Conservation (phyloP, 2,113 vertebrate species). For the Lucifuga dentata region DNA sequence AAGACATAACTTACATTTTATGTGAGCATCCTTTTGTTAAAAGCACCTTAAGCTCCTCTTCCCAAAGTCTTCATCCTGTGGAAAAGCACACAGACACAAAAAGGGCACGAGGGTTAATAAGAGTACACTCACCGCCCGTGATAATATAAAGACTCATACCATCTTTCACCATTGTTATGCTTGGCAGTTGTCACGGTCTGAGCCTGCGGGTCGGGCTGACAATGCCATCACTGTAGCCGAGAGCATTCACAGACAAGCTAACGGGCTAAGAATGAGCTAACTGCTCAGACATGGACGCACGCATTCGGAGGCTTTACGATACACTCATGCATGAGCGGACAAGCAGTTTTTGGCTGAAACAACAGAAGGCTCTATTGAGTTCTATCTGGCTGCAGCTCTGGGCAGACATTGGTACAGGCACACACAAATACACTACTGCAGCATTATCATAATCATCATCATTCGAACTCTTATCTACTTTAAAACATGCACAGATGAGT, state of each 20-base stretch:
- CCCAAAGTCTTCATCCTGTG: slow-evolving; percentile 65
- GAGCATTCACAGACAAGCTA: slow-evolving; percentile 69
- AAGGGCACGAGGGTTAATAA: slow-evolving; percentile 40
- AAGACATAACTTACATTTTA: slow-evolving; percentile 59
- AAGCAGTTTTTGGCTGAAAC: slow-evolving; percentile 73
- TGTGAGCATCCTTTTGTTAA: slow-evolving; percentile 29
- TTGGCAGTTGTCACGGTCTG: slow-evolving; percentile 57
- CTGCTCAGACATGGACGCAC: slow-evolving; percentile 73
- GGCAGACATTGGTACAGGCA: slow-evolving; percentile 57
- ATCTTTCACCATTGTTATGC: slow-evolving; percentile 61
- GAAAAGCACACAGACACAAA: slow-evolving; percentile 50
- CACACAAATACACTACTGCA: slow-evolving; percentile 43
- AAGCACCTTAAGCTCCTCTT: slow-evolving; percentile 29
- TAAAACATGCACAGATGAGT: slow-evolving; percentile 57
- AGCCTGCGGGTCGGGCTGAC: slow-evolving; percentile 50
- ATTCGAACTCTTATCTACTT: slow-evolving; percentile 65
- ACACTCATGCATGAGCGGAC: slow-evolving; percentile 80
- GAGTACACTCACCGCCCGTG: slow-evolving; percentile 42
- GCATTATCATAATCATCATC: slow-evolving; percentile 78
- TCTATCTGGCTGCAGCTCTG: slow-evolving; percentile 35
- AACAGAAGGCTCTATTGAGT: slow-evolving; percentile 78
- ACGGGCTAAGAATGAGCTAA: slow-evolving; percentile 71
- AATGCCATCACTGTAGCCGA: slow-evolving; percentile 70
- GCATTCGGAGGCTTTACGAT: slow-evolving; percentile 64
- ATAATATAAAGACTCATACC: slow-evolving; percentile 57